Evolutionary conservation across 2,797 vertebrate species (phyloP), one percentile per base, ranked within the genome.

Genomic region (Pempheris klunzingeri): DNA sequence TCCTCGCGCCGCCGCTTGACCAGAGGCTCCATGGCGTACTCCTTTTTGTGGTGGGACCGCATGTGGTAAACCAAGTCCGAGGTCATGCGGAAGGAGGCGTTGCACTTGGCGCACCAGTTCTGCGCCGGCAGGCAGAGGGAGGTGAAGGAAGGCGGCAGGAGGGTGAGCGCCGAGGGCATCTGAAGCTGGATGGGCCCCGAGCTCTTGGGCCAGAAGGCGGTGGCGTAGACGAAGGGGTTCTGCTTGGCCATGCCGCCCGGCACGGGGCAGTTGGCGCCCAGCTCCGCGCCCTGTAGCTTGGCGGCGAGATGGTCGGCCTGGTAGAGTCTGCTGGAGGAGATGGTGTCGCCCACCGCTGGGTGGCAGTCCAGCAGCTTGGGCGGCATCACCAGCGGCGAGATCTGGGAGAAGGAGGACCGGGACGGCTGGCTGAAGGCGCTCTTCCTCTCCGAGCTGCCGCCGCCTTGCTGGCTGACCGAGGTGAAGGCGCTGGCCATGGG

Each of bases 101-200:
- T 99, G 93, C 98, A 99, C 91, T 99, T 99, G 91, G 98, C 98
- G 74, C 98, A 99, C 98, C 98, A 99, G 95, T 99, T 99, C 93
- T 99, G 98, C 20, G 98, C 98, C 1, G 98, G 97, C 87, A 99
- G 94, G 83, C 98, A 99, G 66, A 99, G 96, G 24, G 97, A 98
- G 36, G 97, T 97, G 96, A 99, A 99, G 50, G 97, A 98, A 8
- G 98, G 98, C 1, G 97, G 98, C 80, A 98, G 94, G 59, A 99
- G 94, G 7, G 98, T 98, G 59, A 99, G 96, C 3, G 97, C 96
- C 1, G 97, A 97, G 20, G 97, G 97, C 94, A 99, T 94, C 93
- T 97, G 97, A 36, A 99, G 90, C 93, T 98, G 98, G 66, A 98
- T 95, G 20, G 96, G 95, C 6, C 95, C 96, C 0, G 97, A 94